Conservation (phyloP, 2,113 vertebrate species). For the Willisornis vidua region DNA sequence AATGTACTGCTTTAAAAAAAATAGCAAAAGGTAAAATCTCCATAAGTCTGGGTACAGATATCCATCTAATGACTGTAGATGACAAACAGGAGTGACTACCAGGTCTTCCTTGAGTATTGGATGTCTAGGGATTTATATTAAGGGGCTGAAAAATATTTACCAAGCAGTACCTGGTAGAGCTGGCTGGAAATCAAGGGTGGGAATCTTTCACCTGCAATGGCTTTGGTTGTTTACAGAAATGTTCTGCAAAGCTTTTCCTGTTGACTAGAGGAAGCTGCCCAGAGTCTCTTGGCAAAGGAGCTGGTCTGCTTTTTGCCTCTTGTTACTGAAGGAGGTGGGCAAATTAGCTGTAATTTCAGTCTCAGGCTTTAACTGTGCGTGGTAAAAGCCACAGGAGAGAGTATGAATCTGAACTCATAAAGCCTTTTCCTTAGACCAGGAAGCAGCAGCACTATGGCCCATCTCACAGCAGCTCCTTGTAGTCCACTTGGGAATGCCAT, state of each 20-base stretch:
- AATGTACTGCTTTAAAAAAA: not conserved
- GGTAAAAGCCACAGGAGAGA: conserved; percentile 3
- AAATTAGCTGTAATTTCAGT: not conserved
- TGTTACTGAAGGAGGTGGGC: not conserved
- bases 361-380: not conserved
- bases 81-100: not conserved
- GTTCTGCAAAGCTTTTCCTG: not conserved
- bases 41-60: not conserved
- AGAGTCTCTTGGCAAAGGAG: not conserved
- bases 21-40: not conserved
- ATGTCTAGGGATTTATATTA: not conserved
- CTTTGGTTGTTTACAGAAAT: not conserved
- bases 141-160: not conserved
- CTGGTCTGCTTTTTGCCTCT: not conserved
- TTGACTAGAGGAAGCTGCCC: not conserved
- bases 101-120: not conserved
- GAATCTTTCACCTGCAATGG: not conserved
- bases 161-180: not conserved
- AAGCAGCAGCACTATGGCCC: not conserved
- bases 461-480: not conserved
- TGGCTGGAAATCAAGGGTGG: not conserved
- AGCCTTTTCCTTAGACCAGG: not conserved
- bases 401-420: not conserved
- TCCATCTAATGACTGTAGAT: not conserved
- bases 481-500: not conserved